A percentile compares a stretch with the other conserved stretches of the same genome.
Conservation (phyloP, 1,140 invertebrate species). For the Atta colombica region DNA sequence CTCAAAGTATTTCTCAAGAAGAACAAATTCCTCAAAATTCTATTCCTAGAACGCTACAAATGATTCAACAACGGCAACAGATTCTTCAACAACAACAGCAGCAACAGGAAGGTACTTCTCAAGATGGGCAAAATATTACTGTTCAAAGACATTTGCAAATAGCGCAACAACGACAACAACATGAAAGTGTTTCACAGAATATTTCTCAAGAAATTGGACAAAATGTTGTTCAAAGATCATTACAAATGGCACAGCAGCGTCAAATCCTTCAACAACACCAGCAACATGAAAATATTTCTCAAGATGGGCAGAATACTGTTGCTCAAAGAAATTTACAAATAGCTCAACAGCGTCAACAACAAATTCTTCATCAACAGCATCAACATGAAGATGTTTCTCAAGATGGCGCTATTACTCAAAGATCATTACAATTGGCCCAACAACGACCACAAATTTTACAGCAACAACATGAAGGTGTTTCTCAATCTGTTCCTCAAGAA, state of each 20-base stretch:
- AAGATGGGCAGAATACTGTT: constrained; percentile 81
- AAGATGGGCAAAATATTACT: constrained; percentile 78
- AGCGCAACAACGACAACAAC: constrained; percentile 83
- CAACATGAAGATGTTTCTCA: constrained; percentile 78
- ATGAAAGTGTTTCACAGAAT: constrained; percentile 66
- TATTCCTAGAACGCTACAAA: constrained; percentile 80
- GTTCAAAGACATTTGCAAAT: constrained; percentile 79
- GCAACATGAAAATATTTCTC: constrained; percentile 80
- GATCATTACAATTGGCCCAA: constrained; percentile 82
- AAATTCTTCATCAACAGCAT: constrained; percentile 68
- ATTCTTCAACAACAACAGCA: constrained; percentile 79
- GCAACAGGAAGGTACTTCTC: constrained; percentile 82
- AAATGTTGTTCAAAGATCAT: constrained; percentile 80
- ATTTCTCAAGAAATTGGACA: constrained; percentile 75
- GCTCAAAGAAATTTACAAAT: constrained; percentile 78
- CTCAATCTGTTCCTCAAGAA: constrained; percentile 62
- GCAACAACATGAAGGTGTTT: constrained; percentile 78
- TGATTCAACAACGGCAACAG: constrained; percentile 85
- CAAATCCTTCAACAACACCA: constrained; percentile 87
- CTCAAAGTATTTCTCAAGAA: constrained; percentile 69
- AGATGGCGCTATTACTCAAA: constrained; percentile 80
- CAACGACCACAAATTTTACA: constrained; percentile 61
- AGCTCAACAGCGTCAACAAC: constrained; percentile 78
- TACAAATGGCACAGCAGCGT: constrained; percentile 83
- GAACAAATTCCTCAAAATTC: constrained; percentile 76